Evolutionary conservation across 2,797 vertebrate genomes (phyloP).

Genomic region (Microchirus variegatus): DNA sequence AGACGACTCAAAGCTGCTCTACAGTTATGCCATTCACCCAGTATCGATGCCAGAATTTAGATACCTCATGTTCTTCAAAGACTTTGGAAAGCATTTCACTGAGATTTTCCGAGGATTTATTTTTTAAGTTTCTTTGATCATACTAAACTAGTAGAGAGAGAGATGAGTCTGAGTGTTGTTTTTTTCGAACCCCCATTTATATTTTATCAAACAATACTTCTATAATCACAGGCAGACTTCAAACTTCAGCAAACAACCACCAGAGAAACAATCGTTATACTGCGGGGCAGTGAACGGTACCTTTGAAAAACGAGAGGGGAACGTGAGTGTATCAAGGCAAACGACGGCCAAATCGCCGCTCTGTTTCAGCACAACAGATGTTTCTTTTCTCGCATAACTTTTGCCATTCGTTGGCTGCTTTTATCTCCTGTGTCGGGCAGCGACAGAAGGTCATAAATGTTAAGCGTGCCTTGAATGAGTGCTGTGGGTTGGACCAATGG

Average conservation of each 20-base stretch:
- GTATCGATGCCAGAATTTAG: conserved; percentile 27
- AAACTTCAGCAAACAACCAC: conserved; percentile 47
- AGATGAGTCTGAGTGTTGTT: neutral
- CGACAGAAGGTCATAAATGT: neutral
- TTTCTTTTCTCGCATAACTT: neutral
- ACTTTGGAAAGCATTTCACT: conserved; percentile 31
- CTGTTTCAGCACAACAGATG: neutral
- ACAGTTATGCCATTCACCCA: neutral
- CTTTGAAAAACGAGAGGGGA: conserved; percentile 50
- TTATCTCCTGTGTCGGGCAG: neutral
- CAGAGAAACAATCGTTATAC: conserved; percentile 20
- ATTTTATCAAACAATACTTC: conserved; percentile 54
- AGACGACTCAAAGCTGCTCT: too few relatives aligned
- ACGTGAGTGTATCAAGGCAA: conserved; percentile 16
- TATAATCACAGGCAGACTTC: conserved; percentile 52
- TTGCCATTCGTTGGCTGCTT: neutral
- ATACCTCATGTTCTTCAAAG: conserved; percentile 68
- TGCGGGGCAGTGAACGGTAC: conserved; percentile 36
- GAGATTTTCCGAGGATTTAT: conserved; percentile 31
- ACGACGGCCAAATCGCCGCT: neutral
- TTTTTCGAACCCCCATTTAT: conserved; percentile 4
- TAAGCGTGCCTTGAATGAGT: neutral
- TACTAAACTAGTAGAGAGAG: conserved; percentile 27
- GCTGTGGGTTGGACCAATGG: neutral
- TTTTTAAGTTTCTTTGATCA: conserved; percentile 51